phyloP scores from a whole-genome alignment of 2,113 vertebrate genomes.

The Alethe castanea region DNA sequence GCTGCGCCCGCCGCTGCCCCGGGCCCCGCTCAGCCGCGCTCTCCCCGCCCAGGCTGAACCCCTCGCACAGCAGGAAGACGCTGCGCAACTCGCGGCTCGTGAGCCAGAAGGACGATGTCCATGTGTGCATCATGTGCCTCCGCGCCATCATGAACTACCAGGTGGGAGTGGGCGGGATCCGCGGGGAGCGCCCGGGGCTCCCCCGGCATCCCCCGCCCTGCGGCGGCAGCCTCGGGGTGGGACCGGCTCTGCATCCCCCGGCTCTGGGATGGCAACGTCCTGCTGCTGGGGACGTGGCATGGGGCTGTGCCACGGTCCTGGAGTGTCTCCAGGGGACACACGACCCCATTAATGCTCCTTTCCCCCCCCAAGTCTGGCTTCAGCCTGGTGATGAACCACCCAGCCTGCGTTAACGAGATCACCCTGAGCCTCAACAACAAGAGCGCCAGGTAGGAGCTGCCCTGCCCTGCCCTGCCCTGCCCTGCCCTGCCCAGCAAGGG shows the following conservation, averaged over 20 bases:
- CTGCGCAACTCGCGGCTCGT: slow-evolving; percentile 78
- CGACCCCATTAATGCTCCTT: background rate
- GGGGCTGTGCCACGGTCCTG: background rate
- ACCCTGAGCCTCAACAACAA: slow-evolving; percentile 94
- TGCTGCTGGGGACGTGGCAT: background rate
- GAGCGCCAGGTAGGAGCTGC: slow-evolving; percentile 82
- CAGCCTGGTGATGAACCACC: slow-evolving; percentile 93
- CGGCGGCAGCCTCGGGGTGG: fast-evolving
- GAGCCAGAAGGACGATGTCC: slow-evolving; percentile 90
- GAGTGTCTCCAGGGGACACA: background rate
- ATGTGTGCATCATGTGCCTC: slow-evolving; percentile 96
- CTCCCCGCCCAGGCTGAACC: slow-evolving; percentile 68
- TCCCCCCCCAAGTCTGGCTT: slow-evolving; percentile 84
- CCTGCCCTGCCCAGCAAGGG: background rate
- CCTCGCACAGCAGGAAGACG: slow-evolving; percentile 82
- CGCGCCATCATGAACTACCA: slow-evolving; percentile 99
- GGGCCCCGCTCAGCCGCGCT: background rate
- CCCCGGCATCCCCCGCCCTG: background rate
- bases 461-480: too few relatives aligned
- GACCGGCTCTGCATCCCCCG: background rate
- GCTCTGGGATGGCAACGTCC: background rate
- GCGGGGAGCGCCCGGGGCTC: background rate
- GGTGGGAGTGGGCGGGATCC: slow-evolving; percentile 62
- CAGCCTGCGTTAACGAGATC: slow-evolving; percentile 94
- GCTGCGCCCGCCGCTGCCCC: background rate